Conservation (phyloP, 2,888 invertebrate genomes). For the Atethmia centrago region DNA sequence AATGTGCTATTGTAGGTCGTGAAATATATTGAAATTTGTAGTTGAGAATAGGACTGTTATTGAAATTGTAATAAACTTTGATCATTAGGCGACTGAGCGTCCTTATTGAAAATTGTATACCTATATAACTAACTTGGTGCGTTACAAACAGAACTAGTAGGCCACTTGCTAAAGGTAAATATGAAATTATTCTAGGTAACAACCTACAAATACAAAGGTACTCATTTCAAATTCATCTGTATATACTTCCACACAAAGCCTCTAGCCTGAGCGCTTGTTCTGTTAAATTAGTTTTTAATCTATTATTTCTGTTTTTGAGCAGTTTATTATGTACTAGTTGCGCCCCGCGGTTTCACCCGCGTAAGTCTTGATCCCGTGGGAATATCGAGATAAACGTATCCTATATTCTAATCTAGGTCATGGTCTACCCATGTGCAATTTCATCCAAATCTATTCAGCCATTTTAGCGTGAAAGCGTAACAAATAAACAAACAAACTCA, state of each 20-base stretch:
- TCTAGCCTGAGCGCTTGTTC: background rate
- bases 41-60: constrained; percentile 18
- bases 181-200: constrained; percentile 6
- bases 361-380: too few species aligned
- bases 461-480: too few species aligned
- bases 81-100: constrained; percentile 10
- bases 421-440: too few species aligned
- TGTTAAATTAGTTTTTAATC: constrained; percentile 13
- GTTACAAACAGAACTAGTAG: background rate
- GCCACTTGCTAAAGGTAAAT: background rate
- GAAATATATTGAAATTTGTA: constrained; percentile 17
- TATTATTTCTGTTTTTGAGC: constrained; percentile 12
- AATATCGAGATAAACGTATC: too few species aligned
- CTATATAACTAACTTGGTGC: background rate
- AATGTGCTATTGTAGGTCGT: constrained; percentile 15
- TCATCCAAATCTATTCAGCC: too few species aligned
- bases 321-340: background rate
- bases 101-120: constrained; percentile 14
- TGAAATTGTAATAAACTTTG: constrained; percentile 26
- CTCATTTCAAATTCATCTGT: constrained; percentile 16
- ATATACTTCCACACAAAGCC: constrained; percentile 4
- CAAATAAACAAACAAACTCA: too few species aligned
- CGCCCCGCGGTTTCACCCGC: too few species aligned
- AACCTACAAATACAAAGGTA: background rate
- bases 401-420: too few species aligned